Evolutionary conservation across 2,113 vertebrate species (phyloP), one percentile per base, ranked within the genome.

Genomic region (Stomatorhinus ivindoensis): DNA sequence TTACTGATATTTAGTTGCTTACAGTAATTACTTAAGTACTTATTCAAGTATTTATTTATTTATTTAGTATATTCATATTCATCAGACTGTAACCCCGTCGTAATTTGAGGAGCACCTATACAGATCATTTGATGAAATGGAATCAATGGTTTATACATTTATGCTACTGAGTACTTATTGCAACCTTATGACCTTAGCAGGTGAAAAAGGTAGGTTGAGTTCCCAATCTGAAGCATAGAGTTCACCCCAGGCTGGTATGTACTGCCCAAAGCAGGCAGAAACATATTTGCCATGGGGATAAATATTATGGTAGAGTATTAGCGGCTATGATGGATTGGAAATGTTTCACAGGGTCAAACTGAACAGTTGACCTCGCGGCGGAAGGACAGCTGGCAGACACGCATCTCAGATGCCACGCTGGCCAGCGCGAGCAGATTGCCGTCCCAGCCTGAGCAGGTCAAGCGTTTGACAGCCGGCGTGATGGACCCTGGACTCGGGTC

Each of bases 291-390:
- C 73, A 39, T 76, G 31, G 31, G 31, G 73, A 39, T 76, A 76
- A 76, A 76, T 76, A 42, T 76, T 35, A 42, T 39, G 73, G 4
- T 76, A 19, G 4, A 80, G 31, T 19, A 84, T 47, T 19, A 47
- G 69, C 27, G 84, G 85, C 87, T 86, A 90, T 21, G 21, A 50
- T 85, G 19, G 89, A 89, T 89, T 47, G 69, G 86, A 89, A 89
- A 91, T 42, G 35, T 91, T 88, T 91, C 91, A 91, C 89, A 90
- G 92, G 61, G 92, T 91, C 91, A 92, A 91, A 89, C 89, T 90
- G 90, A 80, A 42, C 73, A 80, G 31, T 80, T 80, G 91, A 92
- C 47, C 84, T 39, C 91, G 89, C 90, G 46, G 48, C 17, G 84
- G 44, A 27, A 17, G 24, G 48, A 53, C 87, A n/a, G 24, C 69